A percentile compares a stretch with the other conserved stretches of the same genome.
These are phyloP conservation scores for Miltochrista miniata DNA, from an alignment of 2,888 invertebrate genomes.

Conservation along the genomic window DNA sequence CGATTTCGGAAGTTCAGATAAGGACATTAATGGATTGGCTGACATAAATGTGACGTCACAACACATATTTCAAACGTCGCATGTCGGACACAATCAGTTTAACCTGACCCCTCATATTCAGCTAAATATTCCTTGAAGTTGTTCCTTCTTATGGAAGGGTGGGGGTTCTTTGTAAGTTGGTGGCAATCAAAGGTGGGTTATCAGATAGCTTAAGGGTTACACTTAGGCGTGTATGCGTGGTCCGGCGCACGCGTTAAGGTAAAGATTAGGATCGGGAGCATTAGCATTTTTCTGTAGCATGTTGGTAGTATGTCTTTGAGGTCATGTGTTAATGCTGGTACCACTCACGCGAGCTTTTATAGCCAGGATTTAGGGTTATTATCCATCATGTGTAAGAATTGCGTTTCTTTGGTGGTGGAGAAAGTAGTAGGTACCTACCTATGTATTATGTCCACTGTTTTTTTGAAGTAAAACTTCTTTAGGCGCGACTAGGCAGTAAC, in stretches of 20 bases:
- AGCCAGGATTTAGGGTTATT: slow-evolving; percentile 18
- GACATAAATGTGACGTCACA: slow-evolving; percentile 82
- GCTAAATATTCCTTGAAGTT: not conserved
- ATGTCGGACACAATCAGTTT: slow-evolving; percentile 55
- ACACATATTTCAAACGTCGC: slow-evolving; percentile 80
- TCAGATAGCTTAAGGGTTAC: slow-evolving; percentile 80
- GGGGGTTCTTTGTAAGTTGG: slow-evolving; percentile 48
- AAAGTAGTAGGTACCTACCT: slow-evolving; percentile 4
- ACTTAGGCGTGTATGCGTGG: slow-evolving; percentile 76
- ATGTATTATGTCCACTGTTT: too few species aligned
- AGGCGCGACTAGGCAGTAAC: too few species aligned
- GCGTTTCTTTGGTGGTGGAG: slow-evolving; percentile 8
- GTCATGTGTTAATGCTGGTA: slow-evolving; percentile 69
- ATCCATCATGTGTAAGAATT: slow-evolving; percentile 14
- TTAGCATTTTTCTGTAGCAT: slow-evolving; percentile 76
- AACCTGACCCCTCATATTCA: slow-evolving; percentile 35
- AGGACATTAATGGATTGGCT: slow-evolving; percentile 81
- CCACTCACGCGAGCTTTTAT: slow-evolving; percentile 61
- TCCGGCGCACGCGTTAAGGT: slow-evolving; percentile 72
- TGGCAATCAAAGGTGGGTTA: slow-evolving; percentile 57
- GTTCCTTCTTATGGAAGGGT: slow-evolving; percentile 6
- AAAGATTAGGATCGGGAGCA: slow-evolving; percentile 68
- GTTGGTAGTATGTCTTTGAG: slow-evolving; percentile 67
- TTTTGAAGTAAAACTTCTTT: too few species aligned
- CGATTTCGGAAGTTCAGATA: slow-evolving; percentile 80